These are phyloP conservation scores for Istiophorus platypterus DNA, from an alignment of 2,113 vertebrate genomes.

Conservation along the genomic window DNA sequence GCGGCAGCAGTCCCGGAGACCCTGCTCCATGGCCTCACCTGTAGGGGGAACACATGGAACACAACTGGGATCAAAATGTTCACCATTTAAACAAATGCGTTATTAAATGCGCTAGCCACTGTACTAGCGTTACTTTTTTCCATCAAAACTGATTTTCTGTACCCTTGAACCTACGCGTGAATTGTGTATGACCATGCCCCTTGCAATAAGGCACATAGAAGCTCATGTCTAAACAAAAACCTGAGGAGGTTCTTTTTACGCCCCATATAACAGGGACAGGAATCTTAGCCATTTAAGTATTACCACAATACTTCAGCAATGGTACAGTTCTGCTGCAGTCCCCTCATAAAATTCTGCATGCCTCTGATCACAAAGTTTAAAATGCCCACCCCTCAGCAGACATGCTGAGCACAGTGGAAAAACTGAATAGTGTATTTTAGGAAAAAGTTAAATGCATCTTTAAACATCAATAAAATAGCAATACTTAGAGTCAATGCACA, in stretches of 20 bases:
- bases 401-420: too few relatives aligned
- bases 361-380: neutral
- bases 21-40: conserved; percentile 99
- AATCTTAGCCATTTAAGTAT: too few relatives aligned
- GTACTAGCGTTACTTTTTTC: neutral
- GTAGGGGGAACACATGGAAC: conserved; percentile 17
- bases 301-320: too few relatives aligned
- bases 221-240: neutral
- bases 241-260: neutral
- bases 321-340: neutral
- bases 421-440: too few relatives aligned
- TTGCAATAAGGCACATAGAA: neutral
- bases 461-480: too few relatives aligned
- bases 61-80: conserved; percentile 1
- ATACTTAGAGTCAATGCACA: too few relatives aligned
- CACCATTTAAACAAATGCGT: neutral
- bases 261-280: too few relatives aligned
- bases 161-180: neutral
- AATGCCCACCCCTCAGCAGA: neutral
- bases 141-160: neutral
- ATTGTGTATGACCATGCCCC: neutral
- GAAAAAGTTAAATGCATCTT: too few relatives aligned
- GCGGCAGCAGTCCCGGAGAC: conserved; percentile 95
- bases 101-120: neutral
- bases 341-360: neutral